phyloP scores from a whole-genome alignment of 1,140 invertebrate genomes.

The Zophobas morio region DNA sequence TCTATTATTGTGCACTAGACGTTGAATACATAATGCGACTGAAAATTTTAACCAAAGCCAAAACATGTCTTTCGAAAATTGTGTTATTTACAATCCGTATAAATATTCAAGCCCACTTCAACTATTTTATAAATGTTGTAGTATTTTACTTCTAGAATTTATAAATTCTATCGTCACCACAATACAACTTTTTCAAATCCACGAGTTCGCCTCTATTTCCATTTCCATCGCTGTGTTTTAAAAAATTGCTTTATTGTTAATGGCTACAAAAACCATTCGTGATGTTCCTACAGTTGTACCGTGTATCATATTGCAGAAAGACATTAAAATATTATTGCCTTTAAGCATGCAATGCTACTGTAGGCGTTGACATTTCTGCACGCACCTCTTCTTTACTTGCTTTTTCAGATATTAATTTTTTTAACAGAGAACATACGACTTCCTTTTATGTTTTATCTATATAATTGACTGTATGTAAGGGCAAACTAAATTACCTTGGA shows the following conservation, averaged over 20 bases:
- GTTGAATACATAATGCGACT: too few relatives aligned
- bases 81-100: too few relatives aligned
- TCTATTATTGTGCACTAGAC: too few relatives aligned
- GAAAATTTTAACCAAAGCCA: too few relatives aligned
- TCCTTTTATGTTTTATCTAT: not conserved
- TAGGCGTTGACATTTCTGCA: constrained; percentile 61
- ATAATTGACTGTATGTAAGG: too few relatives aligned
- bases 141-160: not conserved
- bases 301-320: constrained; percentile 56
- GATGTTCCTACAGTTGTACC: constrained; percentile 36
- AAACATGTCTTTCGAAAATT: too few relatives aligned
- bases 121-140: too few relatives aligned
- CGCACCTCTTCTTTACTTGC: constrained; percentile 53
- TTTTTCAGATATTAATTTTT: constrained; percentile 49
- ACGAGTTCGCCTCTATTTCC: not conserved
- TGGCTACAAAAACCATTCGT: constrained; percentile 45
- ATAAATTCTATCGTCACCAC: not conserved
- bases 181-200: not conserved
- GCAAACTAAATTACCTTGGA: too few relatives aligned
- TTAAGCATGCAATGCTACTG: constrained; percentile 60
- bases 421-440: constrained; percentile 49
- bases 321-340: constrained; percentile 62
- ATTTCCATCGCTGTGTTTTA: constrained; percentile 4
- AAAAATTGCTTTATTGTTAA: constrained; percentile 39
- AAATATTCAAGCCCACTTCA: too few relatives aligned